Evolutionary conservation across 2,113 vertebrate species (phyloP).

Genomic region (Acrocephalus kingi): DNA sequence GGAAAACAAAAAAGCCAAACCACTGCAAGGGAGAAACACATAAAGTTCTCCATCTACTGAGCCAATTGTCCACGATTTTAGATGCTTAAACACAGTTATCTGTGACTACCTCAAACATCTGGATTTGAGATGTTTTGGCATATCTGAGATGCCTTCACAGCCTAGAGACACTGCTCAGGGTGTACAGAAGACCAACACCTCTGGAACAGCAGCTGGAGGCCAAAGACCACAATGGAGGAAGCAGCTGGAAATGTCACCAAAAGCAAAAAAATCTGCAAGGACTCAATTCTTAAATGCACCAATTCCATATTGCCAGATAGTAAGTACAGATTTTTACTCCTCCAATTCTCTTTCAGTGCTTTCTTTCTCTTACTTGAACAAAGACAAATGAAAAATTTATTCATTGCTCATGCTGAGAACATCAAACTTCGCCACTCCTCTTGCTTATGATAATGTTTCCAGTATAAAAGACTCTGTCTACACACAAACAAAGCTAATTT

Average conservation of each 20-base stretch:
- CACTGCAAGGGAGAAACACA: neutral
- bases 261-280: neutral
- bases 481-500: neutral
- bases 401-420: neutral
- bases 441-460: neutral
- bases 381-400: neutral
- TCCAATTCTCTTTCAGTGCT: neutral
- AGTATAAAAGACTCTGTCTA: neutral
- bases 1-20: neutral
- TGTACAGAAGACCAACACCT: neutral
- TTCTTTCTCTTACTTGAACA: neutral
- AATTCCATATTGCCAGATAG: neutral
- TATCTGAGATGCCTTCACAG: neutral
- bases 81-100: neutral
- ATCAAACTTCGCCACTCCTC: neutral
- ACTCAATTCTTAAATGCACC: neutral
- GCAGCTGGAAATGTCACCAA: neutral
- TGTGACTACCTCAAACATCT: neutral
- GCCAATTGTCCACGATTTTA: neutral
- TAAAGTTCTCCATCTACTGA: neutral
- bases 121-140: neutral
- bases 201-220: neutral
- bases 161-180: neutral
- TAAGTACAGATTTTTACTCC: neutral
- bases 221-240: neutral